phyloP scores from a whole-genome alignment of 2,113 vertebrate genomes.

The Crotalus tigris region DNA sequence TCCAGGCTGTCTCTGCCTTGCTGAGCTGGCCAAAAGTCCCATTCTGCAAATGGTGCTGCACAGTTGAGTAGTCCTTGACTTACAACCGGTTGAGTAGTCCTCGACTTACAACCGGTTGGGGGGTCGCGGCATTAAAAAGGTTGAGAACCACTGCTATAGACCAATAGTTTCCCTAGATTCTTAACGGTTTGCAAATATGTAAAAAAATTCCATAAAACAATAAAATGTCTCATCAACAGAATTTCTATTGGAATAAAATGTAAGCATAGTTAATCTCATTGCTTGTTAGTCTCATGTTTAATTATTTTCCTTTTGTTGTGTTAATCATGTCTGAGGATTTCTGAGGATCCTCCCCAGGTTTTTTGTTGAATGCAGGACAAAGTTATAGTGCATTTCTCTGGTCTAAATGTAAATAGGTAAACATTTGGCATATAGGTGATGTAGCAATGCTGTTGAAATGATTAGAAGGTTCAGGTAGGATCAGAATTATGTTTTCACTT shows the following conservation, averaged over 20 bases:
- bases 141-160: neutral
- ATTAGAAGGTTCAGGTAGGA: neutral
- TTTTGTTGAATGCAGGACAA: neutral
- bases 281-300: neutral
- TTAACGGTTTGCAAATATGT: neutral
- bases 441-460: neutral
- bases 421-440: neutral
- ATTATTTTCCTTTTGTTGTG: neutral
- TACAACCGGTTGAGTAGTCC: no score
- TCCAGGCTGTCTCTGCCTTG: no score
- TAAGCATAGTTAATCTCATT: neutral
- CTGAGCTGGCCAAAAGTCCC: no score
- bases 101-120: no score
- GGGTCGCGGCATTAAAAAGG: no score
- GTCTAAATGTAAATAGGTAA: neutral
- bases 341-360: neutral
- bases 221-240: neutral
- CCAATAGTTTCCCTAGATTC: neutral
- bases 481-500: neutral
- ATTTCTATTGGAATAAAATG: neutral
- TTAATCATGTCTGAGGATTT: neutral
- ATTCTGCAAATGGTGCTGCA: no score
- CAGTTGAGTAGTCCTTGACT: no score
- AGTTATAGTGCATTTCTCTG: neutral
- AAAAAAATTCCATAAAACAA: neutral